Evolutionary conservation across 2,888 invertebrate species (phyloP), one percentile per base, ranked within the genome.

Genomic region (Troides helena): DNA sequence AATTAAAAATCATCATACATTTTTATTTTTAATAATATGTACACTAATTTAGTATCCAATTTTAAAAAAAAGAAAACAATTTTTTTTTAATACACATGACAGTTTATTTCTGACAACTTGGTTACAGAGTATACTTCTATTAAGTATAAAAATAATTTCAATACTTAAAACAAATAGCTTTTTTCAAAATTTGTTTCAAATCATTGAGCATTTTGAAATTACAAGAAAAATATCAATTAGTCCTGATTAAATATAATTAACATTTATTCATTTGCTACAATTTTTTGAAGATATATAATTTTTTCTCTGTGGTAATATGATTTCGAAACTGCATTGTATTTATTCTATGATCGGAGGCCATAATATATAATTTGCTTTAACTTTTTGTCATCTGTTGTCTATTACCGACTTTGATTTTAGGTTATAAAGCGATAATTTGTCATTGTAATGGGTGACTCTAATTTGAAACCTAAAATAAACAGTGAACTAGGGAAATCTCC

Each of bases 391-490:
- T 72, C 68, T 72, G 71, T 74, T 70, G 65, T 72, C 68, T 72
- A 43, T 53, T 61, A 65, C 43, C 14, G 56, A 43, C 8, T 60
- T 71, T 36, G 56, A 36, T 77, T 85, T 77, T 78, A 86, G 88
- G 89, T 89, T 88, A 87, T 60, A 60, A 62, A 57, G 62, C 23
- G 17, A 63, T 53, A 62, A 23, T 67, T 67, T 67, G 53, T 74
- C 77, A 77, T 82, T 90, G 90, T 88, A 80, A 92, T 92, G 92
- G 91, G 86, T 71, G 90, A 92, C 78, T 84, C 87, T 53, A 78
- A 76, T 70, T 86, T 82, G 74, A 89, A 88, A 75, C 86, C 90
- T 50, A 91, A 90, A 77, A 84, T 89, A 69, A 85, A 76, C 74
- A 79, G 76, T 73, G 73, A 82, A 70, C 84, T 78, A 43, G 79